Evolutionary conservation across 1,140 invertebrate genomes (phyloP), one percentile per base, ranked within the genome.

Genomic region (Acromyrmex heyeri): DNA sequence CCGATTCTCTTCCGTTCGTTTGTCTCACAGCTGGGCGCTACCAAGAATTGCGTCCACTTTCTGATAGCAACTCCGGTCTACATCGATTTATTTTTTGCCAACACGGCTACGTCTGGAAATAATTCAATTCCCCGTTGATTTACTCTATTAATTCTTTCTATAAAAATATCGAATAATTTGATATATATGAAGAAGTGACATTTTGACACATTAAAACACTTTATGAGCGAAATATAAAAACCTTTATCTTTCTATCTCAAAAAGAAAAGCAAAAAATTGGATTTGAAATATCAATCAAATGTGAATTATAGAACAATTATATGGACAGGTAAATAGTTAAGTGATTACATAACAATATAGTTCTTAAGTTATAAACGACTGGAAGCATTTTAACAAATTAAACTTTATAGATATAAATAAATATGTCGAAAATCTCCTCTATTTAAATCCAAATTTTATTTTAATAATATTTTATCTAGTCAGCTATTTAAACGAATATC

Each of bases 1-100:
- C 48, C 85, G 34, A 62, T 64, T 65, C 38, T 50, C 38, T 55
- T 81, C 34, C 34, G 75, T 64, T 79, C 87, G 72, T 89, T 76
- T 70, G 61, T 87, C 75, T 85, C 87, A 59, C 67, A 27, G 59
- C 61, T 67, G 89, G 76, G 77, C 62, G 77, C 73, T 79, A 85
- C 78, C 85, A 85, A 64, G 67, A 69, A 70, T 61, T 38, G 53
- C 24, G 73, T 85, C 79, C 59, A 82, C 44, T 55, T 75, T 70
- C 65, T 38, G 48, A 85, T 75, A 72, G 65, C 21, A 73, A 61
- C 34, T 79, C 55, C 59, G 8, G 18, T 50, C 21, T 62, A 59
- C 16, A 87, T 85, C 83, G 75, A 86, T 72, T 70, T 77, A 48
- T 83, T 75, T 34, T 21, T 8, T 21, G 44, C 55, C 21, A 48